phyloP scores from a whole-genome alignment of 2,113 vertebrate genomes.

The Deroptyus accipitrinus region DNA sequence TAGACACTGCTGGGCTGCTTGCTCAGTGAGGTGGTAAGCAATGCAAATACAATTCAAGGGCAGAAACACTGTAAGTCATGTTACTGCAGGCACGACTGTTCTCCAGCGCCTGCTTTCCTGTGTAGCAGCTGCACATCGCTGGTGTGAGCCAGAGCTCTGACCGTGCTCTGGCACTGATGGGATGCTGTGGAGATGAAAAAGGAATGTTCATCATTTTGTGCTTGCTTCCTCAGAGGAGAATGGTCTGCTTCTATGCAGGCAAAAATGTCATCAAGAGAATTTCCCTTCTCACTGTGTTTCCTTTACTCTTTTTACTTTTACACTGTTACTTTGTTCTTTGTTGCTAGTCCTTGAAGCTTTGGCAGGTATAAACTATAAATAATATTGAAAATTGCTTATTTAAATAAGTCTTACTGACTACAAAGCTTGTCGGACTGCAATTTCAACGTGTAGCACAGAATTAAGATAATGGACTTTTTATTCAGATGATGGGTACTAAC shows the following conservation, averaged over 20 bases:
- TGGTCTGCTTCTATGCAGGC: neutral
- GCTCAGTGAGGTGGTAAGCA: neutral
- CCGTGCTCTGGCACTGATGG: neutral
- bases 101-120: neutral
- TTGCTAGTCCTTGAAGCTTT: neutral
- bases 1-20: neutral
- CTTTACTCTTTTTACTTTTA: neutral
- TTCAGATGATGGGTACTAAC: neutral
- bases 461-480: conserved; percentile 27
- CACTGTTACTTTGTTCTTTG: neutral
- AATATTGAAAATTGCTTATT: neutral
- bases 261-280: neutral
- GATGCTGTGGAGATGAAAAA: neutral
- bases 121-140: neutral
- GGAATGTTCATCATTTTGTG: neutral
- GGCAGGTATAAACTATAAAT: neutral
- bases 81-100: neutral
- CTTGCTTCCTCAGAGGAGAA: neutral
- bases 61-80: neutral
- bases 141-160: neutral
- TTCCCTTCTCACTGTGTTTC: neutral
- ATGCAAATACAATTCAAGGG: neutral
- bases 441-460: neutral
- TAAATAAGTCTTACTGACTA: neutral
- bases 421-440: neutral